Conservation (phyloP, 2,113 vertebrate genomes). For the Salminus brasiliensis region DNA sequence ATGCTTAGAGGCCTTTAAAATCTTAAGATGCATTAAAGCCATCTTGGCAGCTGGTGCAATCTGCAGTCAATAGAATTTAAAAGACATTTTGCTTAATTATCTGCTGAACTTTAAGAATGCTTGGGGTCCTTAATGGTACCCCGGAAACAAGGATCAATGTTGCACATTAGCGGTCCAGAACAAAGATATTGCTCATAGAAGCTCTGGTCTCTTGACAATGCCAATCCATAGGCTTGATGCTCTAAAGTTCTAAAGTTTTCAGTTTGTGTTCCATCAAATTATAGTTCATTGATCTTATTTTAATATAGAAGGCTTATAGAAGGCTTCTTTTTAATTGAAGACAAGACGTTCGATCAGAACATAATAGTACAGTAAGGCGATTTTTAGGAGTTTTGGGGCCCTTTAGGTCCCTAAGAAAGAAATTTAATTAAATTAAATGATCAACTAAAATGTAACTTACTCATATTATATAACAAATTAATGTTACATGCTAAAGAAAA, state of each 20-base stretch:
- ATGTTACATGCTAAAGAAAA: too few relatives aligned
- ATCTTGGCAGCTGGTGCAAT: constrained; percentile 57
- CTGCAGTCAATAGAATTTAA: constrained; percentile 59
- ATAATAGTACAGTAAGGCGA: too few relatives aligned
- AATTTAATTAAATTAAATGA: too few relatives aligned
- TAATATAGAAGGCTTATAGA: too few relatives aligned
- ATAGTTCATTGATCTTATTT: too few relatives aligned
- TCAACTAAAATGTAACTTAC: too few relatives aligned
- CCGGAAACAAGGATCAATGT: constrained; percentile 25
- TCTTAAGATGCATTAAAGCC: constrained; percentile 59
- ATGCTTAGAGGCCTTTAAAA: constrained; percentile 63
- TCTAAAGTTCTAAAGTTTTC: too few relatives aligned
- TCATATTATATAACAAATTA: too few relatives aligned
- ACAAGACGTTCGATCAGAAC: too few relatives aligned
- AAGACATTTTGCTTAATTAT: constrained; percentile 66
- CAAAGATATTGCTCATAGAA: constrained; percentile 43
- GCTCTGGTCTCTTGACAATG: neutral
- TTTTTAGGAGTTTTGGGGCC: too few relatives aligned
- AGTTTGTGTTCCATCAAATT: neutral
- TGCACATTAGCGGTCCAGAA: constrained; percentile 33
- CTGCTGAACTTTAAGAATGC: constrained; percentile 57
- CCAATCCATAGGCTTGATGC: neutral
- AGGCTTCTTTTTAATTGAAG: too few relatives aligned
- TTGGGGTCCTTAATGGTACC: constrained; percentile 52
- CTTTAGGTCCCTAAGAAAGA: too few relatives aligned